Evolutionary conservation across 2,888 invertebrate species (phyloP).

Genomic region (Metallyticus violacea): DNA sequence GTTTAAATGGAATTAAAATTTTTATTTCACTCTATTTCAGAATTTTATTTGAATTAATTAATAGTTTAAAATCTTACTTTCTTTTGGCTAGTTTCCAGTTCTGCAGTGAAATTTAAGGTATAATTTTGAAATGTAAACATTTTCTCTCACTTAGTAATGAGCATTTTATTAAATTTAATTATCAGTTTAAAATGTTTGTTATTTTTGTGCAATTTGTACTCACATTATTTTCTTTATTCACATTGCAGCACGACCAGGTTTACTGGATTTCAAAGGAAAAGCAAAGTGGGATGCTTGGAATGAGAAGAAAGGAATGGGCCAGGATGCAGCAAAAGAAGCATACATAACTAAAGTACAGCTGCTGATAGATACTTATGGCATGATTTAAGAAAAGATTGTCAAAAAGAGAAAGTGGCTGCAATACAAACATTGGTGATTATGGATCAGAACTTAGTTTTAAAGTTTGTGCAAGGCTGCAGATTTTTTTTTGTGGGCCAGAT

Average conservation of each 20-base stretch:
- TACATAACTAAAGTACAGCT: slow-evolving; percentile 74
- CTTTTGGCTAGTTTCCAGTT: no score
- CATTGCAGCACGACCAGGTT: slow-evolving; percentile 70
- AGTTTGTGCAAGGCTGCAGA: no score
- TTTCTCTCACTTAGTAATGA: no score
- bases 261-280: slow-evolving; percentile 91
- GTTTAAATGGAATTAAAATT: no score
- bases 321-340: slow-evolving; percentile 77
- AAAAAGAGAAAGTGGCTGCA: background rate
- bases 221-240: no score
- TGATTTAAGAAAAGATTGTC: background rate
- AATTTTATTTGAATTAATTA: no score
- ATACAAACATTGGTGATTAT: background rate
- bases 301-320: slow-evolving; percentile 69
- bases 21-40: no score
- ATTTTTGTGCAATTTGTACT: background rate
- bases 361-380: slow-evolving; percentile 52
- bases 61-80: no score
- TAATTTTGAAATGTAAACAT: no score
- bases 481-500: background rate
- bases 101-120: no score
- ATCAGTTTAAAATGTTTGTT: background rate
- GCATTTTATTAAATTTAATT: no score
- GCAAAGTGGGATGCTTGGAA: slow-evolving; percentile 97
- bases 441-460: background rate